Evolutionary conservation across 2,888 invertebrate genomes (phyloP).

Genomic region (Nasonia oneida): DNA sequence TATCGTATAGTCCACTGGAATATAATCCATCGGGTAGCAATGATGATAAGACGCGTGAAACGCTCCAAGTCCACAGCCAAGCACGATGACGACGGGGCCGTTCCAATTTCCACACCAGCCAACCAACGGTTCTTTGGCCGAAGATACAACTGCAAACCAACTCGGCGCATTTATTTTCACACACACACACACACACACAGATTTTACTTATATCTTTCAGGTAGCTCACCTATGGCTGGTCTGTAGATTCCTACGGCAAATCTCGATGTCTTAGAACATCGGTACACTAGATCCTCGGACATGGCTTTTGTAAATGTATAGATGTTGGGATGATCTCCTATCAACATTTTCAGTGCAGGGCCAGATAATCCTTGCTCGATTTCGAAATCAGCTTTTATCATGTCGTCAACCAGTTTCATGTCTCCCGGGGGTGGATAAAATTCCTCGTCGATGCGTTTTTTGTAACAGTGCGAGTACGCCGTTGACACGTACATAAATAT

Average conservation of each 20-base stretch:
- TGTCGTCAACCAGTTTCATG: conserved; percentile 66
- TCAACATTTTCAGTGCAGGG: conserved; percentile 54
- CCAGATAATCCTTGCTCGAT: conserved; percentile 63
- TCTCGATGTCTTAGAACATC: conserved; percentile 60
- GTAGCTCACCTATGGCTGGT: conserved; percentile 66
- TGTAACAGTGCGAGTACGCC: conserved; percentile 68
- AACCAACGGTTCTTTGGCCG: conserved; percentile 66
- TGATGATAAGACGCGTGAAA: conserved; percentile 60
- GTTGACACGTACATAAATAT: conserved; percentile 70
- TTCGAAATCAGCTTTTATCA: conserved; percentile 64
- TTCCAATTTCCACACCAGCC: conserved; percentile 66
- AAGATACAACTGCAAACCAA: conserved; percentile 59
- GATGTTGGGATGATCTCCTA: conserved; percentile 66
- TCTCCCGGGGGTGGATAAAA: conserved; percentile 68
- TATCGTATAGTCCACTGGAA: conserved; percentile 68
- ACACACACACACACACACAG: no score
- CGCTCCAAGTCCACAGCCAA: conserved; percentile 63
- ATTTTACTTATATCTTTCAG: no score
- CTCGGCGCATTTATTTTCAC: background rate
- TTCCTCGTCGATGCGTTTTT: conserved; percentile 65
- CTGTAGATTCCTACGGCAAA: conserved; percentile 68
- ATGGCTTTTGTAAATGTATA: conserved; percentile 69
- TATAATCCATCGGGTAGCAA: conserved; percentile 63
- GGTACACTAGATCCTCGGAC: conserved; percentile 68
- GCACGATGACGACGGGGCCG: conserved; percentile 59